Base-by-base conservation (phyloP, 2,888 invertebrate genomes). In the Phyllotreta cruciferae region DNA sequence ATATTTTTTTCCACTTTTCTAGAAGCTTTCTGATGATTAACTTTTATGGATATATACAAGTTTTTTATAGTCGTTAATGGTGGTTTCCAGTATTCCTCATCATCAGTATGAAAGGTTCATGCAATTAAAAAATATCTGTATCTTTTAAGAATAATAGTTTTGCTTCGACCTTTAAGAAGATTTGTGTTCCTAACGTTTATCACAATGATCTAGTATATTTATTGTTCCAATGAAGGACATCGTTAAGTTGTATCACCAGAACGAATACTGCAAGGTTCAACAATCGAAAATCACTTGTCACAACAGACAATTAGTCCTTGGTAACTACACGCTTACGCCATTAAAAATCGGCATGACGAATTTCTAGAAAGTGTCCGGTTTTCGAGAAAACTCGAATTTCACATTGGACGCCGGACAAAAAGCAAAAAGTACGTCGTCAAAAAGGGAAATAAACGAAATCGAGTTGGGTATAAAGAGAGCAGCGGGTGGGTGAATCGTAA, bases 401-500 rank as follows among this genome's bases (percentile, higher is more conserved):
- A 13, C 64, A 60, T 24, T 64, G 67, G 58, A 74, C 72, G 73
- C 75, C 71, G 66, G 69, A 36, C 50, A 66, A 67, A 69, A 64
- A 69, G 71, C 49, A 47, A 58, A 62, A 47, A 62, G 66, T 66
- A 68, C 69, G 42, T 42, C 50, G 37, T 52, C 35, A 10, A 34
- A 49, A 74, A 71, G 70, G 70, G 75, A 76, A 77, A 75, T 72
- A 76, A 76, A 76, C 75, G 75, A 74, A 73, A 71, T 58, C 70
- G 68, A 70, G 63, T 70, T 69, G 73, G 75, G 73, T 75, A 76
- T 75, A 71, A 74, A 73, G 69, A 68, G 66, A 74, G 70, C 78
- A 74, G 76, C 77, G 72, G 77, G 79, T 76, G 78, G 79, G 74
- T 72, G 71, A 56, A 69, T 65, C 66, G 76, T 79, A 79, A 79